Conservation (phyloP, 2,113 vertebrate genomes). For the Myotis yumanensis region DNA sequence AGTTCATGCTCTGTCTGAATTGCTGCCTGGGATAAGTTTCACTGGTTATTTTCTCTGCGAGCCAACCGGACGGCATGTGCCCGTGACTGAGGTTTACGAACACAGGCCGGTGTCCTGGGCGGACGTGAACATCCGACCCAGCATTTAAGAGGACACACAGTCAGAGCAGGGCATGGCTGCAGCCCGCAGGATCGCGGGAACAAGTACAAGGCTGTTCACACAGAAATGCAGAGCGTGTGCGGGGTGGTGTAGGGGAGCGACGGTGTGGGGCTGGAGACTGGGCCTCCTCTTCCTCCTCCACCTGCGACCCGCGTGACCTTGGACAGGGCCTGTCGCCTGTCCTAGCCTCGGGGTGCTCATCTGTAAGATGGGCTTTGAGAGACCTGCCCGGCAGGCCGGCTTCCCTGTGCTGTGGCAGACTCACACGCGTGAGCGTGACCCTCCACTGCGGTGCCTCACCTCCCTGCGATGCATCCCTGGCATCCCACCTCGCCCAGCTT, state of each 20-base stretch:
- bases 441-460: rapidly evolving
- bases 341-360: background rate
- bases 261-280: rapidly evolving
- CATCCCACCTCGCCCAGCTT: rapidly evolving
- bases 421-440: background rate
- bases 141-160: background rate
- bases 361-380: rapidly evolving
- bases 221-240: rapidly evolving
- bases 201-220: background rate
- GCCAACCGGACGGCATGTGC: background rate
- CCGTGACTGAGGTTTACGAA: background rate
- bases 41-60: background rate
- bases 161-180: background rate
- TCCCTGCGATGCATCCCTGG: background rate
- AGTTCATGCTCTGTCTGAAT: background rate
- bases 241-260: background rate
- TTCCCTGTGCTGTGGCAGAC: background rate
- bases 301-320: rapidly evolving
- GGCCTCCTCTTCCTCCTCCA: background rate
- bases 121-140: rapidly evolving
- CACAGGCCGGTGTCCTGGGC: background rate
- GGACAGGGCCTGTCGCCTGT: background rate
- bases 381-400: rapidly evolving
- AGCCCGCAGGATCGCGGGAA: rapidly evolving
- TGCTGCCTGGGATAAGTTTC: background rate